phyloP scores from a whole-genome alignment of 2,888 invertebrate species.

The Agrochola lota region DNA sequence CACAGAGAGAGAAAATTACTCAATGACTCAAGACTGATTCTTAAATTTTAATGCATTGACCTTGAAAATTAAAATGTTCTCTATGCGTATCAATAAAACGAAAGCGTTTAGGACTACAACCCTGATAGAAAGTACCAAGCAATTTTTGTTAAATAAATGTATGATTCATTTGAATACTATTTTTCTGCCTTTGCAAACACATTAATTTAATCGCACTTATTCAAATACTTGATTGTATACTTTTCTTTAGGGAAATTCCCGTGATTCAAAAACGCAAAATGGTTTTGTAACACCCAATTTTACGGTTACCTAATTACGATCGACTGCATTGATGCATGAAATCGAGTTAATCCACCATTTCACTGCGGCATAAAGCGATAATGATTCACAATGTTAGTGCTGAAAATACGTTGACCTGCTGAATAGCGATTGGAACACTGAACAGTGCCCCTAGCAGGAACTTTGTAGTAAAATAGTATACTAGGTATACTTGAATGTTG shows the following conservation, averaged over 20 bases:
- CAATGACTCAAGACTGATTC: background rate
- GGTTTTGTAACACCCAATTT: conserved; percentile 46
- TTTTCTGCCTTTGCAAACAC: too few relatives aligned
- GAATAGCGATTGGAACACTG: conserved; percentile 1
- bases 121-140: background rate
- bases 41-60: background rate
- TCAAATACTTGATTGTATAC: too few relatives aligned
- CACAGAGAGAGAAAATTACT: too few relatives aligned
- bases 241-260: conserved; percentile 2
- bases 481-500: background rate
- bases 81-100: background rate
- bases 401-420: conserved; percentile 50
- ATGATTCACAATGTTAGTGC: conserved; percentile 35
- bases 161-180: too few relatives aligned
- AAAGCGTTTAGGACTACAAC: background rate
- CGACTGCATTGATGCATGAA: conserved; percentile 42
- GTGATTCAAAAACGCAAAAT: conserved; percentile 31
- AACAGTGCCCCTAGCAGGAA: background rate
- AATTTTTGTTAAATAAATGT: too few relatives aligned
- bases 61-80: background rate
- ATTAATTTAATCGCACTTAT: background rate
- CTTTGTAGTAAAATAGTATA: background rate
- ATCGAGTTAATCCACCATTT: conserved; percentile 45
- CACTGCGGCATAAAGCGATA: conserved; percentile 34
- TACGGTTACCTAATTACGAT: conserved; percentile 45